Conservation (phyloP, 2,113 vertebrate genomes). For the Aramus guarauna region DNA sequence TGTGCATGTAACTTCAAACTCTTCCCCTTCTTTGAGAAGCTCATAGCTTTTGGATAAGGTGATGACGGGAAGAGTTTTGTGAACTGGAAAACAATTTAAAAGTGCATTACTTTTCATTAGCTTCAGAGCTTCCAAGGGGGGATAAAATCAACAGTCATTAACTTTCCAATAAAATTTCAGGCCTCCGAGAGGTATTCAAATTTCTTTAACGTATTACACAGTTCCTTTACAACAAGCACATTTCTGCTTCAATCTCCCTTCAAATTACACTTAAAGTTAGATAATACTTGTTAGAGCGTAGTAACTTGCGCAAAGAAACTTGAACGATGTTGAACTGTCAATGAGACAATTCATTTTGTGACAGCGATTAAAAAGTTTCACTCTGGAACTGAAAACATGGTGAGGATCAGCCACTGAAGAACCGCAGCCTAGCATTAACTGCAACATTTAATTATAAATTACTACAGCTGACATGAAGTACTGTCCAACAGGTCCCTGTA, state of each 20-base stretch:
- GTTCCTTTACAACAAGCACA: background rate
- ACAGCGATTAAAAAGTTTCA: background rate
- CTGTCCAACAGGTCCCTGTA: background rate
- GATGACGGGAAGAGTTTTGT: conserved; percentile 79
- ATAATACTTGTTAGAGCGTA: background rate
- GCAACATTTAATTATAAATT: background rate
- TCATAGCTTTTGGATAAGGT: conserved; percentile 76
- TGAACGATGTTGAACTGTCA: background rate
- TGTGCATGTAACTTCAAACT: conserved; percentile 82
- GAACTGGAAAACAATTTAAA: conserved; percentile 76
- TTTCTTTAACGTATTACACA: background rate
- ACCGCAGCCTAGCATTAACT: background rate
- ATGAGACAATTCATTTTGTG: background rate
- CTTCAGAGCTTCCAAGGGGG: background rate
- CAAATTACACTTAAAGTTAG: background rate
- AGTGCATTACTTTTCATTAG: conserved; percentile 32
- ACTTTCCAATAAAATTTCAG: conserved; percentile 38
- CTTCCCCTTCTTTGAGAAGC: conserved; percentile 82
- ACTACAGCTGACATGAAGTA: background rate
- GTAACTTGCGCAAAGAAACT: background rate
- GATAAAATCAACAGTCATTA: conserved; percentile 42
- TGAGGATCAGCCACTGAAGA: background rate
- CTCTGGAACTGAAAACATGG: background rate
- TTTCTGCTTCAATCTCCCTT: background rate
- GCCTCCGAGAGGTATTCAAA: background rate